Conservation (phyloP, 2,888 invertebrate species). For the Lithophane socia region DNA sequence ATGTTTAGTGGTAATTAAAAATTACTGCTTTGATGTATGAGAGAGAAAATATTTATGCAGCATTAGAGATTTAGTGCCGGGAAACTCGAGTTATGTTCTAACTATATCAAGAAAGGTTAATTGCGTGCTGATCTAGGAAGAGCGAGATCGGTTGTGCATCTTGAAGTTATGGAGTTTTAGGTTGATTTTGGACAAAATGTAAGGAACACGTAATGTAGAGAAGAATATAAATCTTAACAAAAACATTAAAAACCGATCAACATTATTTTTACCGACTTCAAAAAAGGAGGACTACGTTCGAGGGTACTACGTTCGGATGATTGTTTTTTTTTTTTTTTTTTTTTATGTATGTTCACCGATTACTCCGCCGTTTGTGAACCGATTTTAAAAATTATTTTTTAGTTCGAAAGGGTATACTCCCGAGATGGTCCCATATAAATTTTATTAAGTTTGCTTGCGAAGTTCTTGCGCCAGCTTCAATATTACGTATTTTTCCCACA, state of each 20-base stretch:
- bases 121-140: slow-evolving; percentile 17
- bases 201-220: not conserved
- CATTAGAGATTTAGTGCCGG: slow-evolving; percentile 22
- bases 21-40: slow-evolving; percentile 49
- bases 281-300: too few species aligned
- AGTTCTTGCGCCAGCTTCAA: too few species aligned
- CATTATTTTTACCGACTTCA: too few species aligned
- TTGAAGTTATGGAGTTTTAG: not conserved
- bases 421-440: too few species aligned
- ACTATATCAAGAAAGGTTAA: slow-evolving; percentile 31
- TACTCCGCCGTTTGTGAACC: too few species aligned
- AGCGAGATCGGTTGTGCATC: not conserved
- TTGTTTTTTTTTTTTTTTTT: too few species aligned
- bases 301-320: too few species aligned
- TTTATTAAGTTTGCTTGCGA: too few species aligned
- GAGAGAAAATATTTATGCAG: slow-evolving; percentile 43
- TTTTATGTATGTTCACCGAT: too few species aligned
- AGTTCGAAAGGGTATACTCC: too few species aligned
- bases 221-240: not conserved
- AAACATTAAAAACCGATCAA: not conserved
- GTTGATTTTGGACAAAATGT: not conserved
- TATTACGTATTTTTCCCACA: too few species aligned
- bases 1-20: slow-evolving; percentile 53
- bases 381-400: too few species aligned
- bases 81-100: slow-evolving; percentile 27